These are phyloP conservation scores for Meloe dianella DNA, from an alignment of 2,888 invertebrate genomes.

Conservation along the genomic window DNA sequence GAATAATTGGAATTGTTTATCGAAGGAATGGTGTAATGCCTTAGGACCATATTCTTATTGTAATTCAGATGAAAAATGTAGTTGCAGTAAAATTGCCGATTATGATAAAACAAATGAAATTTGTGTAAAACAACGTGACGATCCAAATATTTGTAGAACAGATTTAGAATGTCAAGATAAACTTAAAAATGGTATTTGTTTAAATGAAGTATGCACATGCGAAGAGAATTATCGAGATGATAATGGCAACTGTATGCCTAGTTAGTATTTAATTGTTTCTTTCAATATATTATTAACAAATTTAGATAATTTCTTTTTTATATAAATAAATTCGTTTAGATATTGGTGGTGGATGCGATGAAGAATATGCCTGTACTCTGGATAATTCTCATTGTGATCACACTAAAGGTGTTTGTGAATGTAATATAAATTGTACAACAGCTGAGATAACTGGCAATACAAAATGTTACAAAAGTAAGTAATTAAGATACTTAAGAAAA, in stretches of 20 bases:
- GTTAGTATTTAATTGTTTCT: constrained; percentile 36
- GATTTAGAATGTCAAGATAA: constrained; percentile 36
- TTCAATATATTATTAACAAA: no score
- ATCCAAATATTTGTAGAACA: constrained; percentile 32
- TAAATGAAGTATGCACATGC: constrained; percentile 40
- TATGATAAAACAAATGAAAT: constrained; percentile 35
- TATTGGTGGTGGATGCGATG: constrained; percentile 39
- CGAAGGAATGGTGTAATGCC: constrained; percentile 45
- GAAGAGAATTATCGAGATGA: constrained; percentile 34
- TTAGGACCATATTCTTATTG: constrained; percentile 44
- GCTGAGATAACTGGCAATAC: constrained; percentile 26
- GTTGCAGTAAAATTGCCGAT: constrained; percentile 37
- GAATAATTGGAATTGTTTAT: constrained; percentile 39
- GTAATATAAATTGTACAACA: constrained; percentile 28
- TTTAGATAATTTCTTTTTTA: no score
- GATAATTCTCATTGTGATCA: constrained; percentile 33
- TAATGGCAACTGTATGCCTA: constrained; percentile 33
- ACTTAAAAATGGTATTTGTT: constrained; percentile 36
- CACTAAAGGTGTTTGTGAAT: constrained; percentile 31
- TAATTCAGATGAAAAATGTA: constrained; percentile 34
- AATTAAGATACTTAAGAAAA: constrained; percentile 10
- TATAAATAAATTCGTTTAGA: constrained; percentile 32
- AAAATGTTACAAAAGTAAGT: constrained; percentile 36
- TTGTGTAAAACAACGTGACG: constrained; percentile 27
- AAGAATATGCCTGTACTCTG: constrained; percentile 25